phyloP scores from a whole-genome alignment of 2,113 vertebrate genomes.

The Argyrosomus japonicus region DNA sequence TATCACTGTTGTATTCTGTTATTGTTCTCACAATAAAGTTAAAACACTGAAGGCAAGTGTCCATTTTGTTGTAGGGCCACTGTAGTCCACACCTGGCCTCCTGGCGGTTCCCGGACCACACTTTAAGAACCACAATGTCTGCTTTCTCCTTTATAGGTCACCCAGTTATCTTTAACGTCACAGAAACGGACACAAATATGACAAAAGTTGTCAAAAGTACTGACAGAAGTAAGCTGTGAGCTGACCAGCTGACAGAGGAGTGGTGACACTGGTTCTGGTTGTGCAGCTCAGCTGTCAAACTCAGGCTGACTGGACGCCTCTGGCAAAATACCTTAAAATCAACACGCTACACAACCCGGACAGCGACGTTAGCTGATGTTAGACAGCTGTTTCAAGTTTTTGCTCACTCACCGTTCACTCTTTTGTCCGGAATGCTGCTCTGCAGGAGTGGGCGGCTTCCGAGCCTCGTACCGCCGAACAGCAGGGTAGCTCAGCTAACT shows the following conservation, averaged over 20 bases:
- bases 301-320: background rate
- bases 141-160: background rate
- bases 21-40: background rate
- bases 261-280: constrained; percentile 26
- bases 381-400: background rate
- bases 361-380: background rate
- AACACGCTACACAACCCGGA: background rate
- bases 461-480: constrained; percentile 17
- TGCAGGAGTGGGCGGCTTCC: constrained; percentile 68
- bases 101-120: background rate
- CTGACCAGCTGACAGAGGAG: constrained; percentile 37
- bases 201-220: background rate
- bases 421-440: constrained; percentile 42
- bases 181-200: background rate
- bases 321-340: background rate
- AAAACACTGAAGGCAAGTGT: background rate
- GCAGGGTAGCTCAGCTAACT: constrained; percentile 28
- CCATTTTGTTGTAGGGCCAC: background rate
- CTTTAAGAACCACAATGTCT: constrained; percentile 14
- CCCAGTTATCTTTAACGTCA: background rate
- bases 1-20: background rate
- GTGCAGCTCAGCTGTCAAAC: constrained; percentile 26
- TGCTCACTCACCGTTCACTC: constrained; percentile 59
- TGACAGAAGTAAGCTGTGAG: background rate
- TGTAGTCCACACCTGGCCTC: background rate